A percentile compares a stretch with the other conserved stretches of the same genome.
Conservation (phyloP, 2,797 vertebrate species). For the Aphelocoma californica region DNA sequence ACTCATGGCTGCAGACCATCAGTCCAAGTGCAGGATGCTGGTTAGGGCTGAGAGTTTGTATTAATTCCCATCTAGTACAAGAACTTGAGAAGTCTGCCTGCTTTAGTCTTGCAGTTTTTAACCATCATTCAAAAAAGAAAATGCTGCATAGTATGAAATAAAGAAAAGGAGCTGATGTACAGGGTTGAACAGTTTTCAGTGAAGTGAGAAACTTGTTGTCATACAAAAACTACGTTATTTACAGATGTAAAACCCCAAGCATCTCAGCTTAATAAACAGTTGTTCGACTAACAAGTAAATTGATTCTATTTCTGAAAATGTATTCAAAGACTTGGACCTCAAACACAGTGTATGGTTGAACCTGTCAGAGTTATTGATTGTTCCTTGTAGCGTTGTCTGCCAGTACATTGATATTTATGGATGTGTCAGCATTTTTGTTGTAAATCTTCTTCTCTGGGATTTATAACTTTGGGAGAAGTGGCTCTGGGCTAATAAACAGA, state of each 20-base stretch:
- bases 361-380: slow-evolving; percentile 40
- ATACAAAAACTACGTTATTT: neutral
- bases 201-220: neutral
- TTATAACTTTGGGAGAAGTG: slow-evolving; percentile 18
- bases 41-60: neutral
- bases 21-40: neutral
- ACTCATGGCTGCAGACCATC: neutral
- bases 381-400: neutral
- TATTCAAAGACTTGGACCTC: neutral
- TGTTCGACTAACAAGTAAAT: neutral
- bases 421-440: neutral
- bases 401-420: slow-evolving; percentile 27
- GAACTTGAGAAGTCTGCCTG: neutral
- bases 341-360: neutral
- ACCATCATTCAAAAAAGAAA: neutral
- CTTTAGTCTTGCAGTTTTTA: neutral
- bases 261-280: neutral
- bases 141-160: neutral
- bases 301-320: neutral
- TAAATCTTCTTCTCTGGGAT: slow-evolving; percentile 28
- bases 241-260: neutral
- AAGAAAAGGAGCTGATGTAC: neutral
- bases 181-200: neutral
- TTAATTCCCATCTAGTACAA: neutral
- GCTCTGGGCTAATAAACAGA: neutral